phyloP scores from a whole-genome alignment of 1,140 invertebrate species.

The Potamilus streckersoni region DNA sequence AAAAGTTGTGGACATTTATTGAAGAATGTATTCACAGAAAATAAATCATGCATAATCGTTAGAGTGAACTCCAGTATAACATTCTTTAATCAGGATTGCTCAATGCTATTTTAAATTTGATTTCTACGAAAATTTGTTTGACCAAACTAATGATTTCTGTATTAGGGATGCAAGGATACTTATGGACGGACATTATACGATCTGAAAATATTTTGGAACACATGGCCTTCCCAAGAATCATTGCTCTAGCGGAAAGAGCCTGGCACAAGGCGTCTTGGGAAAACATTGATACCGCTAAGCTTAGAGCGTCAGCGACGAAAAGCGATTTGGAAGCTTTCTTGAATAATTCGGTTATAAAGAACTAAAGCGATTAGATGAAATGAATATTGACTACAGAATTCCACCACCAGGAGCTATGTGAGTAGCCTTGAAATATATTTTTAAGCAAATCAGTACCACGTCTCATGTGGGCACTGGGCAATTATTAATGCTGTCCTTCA shows the following conservation, averaged over 20 bases:
- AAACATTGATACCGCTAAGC: conserved; percentile 7
- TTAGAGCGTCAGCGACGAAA: conserved; percentile 4
- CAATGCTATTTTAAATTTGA: too few species aligned
- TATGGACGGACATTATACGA: conserved; percentile 56
- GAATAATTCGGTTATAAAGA: conserved; percentile 49
- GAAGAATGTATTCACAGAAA: too few species aligned
- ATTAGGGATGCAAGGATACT: conserved; percentile 54
- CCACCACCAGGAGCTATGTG: conserved; percentile 50
- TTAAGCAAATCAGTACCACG: too few species aligned
- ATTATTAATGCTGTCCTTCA: too few species aligned
- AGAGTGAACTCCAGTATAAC: too few species aligned
- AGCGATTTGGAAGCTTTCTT: conserved; percentile 46
- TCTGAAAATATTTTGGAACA: conserved; percentile 45
- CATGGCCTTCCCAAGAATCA: conserved; percentile 55
- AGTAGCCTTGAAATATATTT: conserved; percentile 1
- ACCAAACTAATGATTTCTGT: neutral
- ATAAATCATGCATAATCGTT: too few species aligned
- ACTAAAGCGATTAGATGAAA: conserved; percentile 38
- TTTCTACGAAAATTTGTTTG: neutral
- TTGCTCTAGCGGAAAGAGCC: conserved; percentile 59
- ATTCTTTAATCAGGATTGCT: too few species aligned
- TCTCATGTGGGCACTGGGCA: too few species aligned
- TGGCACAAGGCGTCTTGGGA: conserved; percentile 60
- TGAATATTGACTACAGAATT: conserved; percentile 44
- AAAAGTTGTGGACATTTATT: too few species aligned